Percentiles rank a stretch among this genome's conserved stretches.
These are phyloP conservation scores for Oreonectes daqikongensis DNA, from an alignment of 2,797 vertebrate genomes.

Conservation along the genomic window DNA sequence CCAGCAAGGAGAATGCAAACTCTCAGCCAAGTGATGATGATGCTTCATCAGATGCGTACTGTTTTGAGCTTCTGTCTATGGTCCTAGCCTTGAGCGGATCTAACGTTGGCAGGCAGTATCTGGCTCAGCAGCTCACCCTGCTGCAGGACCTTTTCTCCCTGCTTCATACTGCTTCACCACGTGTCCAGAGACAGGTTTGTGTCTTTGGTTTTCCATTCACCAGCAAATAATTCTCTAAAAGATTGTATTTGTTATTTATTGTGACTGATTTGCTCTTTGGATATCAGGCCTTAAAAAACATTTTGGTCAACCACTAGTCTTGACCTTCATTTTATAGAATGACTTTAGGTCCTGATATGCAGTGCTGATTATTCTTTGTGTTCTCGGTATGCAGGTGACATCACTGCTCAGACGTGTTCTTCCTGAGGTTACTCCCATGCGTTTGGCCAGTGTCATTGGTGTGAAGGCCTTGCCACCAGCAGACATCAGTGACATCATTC, in stretches of 20 bases:
- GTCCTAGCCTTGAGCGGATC: conserved; percentile 96
- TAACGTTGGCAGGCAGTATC: conserved; percentile 95
- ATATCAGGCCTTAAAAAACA: neutral
- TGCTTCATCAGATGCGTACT: conserved; percentile 95
- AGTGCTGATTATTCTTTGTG: neutral
- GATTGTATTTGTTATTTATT: neutral
- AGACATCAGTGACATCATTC: conserved; percentile 99
- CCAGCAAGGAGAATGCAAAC: conserved; percentile 98
- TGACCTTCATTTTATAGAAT: neutral
- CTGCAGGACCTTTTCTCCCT: conserved; percentile 97
- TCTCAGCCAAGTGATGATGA: conserved; percentile 97
- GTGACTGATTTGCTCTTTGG: neutral
- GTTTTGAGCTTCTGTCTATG: conserved; percentile 98
- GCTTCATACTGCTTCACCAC: conserved; percentile 95
- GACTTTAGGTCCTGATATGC: neutral
- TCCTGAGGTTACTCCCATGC: conserved; percentile 93
- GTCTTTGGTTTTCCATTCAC: neutral
- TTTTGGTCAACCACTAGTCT: neutral
- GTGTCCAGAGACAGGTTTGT: conserved; percentile 96
- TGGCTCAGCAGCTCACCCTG: conserved; percentile 96
- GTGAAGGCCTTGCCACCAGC: conserved; percentile 96
- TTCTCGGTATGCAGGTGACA: conserved; percentile 81
- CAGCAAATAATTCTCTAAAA: neutral
- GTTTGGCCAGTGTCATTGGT: conserved; percentile 96
- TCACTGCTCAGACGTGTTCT: conserved; percentile 94